Percentiles rank a stretch among this genome's conserved stretches.
These are phyloP conservation scores for Conus ventricosus DNA, from an alignment of 1,140 invertebrate species.

Conservation along the genomic window DNA sequence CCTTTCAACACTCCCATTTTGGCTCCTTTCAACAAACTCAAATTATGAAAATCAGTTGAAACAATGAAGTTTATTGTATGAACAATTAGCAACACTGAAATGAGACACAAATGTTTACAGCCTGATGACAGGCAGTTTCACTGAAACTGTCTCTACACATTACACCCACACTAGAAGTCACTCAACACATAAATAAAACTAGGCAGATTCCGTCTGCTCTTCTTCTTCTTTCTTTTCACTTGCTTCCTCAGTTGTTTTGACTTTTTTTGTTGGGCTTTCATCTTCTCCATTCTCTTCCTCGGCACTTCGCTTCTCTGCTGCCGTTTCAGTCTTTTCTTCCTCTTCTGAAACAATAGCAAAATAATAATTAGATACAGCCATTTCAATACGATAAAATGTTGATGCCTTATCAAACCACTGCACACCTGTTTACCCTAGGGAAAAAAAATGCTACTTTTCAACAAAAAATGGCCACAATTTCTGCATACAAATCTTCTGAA, in stretches of 20 bases:
- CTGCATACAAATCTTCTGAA: no score
- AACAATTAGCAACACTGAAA: constrained; percentile 24
- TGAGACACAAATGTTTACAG: constrained; percentile 39
- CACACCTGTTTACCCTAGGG: no score
- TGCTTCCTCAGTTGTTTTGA: constrained; percentile 47
- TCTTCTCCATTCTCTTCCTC: constrained; percentile 56
- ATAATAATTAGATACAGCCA: neutral
- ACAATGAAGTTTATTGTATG: constrained; percentile 28
- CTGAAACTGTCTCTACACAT: constrained; percentile 27
- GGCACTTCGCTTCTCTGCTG: constrained; percentile 53
- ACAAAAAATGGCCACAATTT: no score
- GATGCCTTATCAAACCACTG: no score
- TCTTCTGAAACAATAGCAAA: constrained; percentile 27
- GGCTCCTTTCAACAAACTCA: no score
- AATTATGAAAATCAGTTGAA: neutral
- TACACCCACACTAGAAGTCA: constrained; percentile 25
- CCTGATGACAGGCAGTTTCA: constrained; percentile 14
- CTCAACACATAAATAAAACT: constrained; percentile 23
- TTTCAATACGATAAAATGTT: neutral
- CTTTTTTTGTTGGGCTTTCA: constrained; percentile 59
- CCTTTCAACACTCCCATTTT: no score
- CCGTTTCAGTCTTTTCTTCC: constrained; percentile 37
- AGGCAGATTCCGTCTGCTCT: constrained; percentile 32
- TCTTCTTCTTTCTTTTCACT: constrained; percentile 29
- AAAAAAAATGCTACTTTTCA: no score